phyloP scores from a whole-genome alignment of 2,113 vertebrate genomes.

The Psittacus erithacus region DNA sequence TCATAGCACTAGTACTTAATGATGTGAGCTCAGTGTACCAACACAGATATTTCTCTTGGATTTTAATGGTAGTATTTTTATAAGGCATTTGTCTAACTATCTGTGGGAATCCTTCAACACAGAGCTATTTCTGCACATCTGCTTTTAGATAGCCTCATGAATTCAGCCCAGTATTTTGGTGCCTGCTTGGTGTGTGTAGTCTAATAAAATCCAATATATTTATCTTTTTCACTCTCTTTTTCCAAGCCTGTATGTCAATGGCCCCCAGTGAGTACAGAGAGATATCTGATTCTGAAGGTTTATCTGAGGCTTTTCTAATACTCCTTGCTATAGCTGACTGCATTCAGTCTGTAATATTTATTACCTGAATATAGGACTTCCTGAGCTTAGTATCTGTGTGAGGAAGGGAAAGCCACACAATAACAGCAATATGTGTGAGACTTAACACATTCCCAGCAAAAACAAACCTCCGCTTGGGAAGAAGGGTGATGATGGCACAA shows the following conservation, averaged over 20 bases:
- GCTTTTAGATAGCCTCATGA: not conserved
- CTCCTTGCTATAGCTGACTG: not conserved
- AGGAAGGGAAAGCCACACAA: not conserved
- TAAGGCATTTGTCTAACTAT: conserved; percentile 28
- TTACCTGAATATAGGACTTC: not conserved
- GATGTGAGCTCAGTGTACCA: not conserved
- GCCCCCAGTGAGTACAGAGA: not conserved
- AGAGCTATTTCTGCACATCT: conserved; percentile 17
- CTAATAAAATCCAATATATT: conserved; percentile 22
- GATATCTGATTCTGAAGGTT: not conserved
- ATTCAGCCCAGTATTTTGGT: not conserved
- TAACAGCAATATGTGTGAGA: not conserved
- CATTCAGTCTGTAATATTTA: not conserved
- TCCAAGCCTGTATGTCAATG: not conserved
- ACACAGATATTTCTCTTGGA: not conserved
- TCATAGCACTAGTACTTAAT: not conserved
- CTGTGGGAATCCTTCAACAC: conserved; percentile 23
- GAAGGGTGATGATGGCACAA: not conserved
- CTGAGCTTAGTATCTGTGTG: not conserved
- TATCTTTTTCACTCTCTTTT: not conserved
- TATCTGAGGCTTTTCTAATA: not conserved
- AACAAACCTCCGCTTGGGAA: not conserved
- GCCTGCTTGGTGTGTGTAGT: not conserved
- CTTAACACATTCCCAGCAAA: not conserved
- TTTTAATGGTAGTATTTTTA: conserved; percentile 44